These are phyloP conservation scores for Bursaphelenchus mucronatus DNA, from an alignment of 1,140 invertebrate genomes.

Conservation along the genomic window DNA sequence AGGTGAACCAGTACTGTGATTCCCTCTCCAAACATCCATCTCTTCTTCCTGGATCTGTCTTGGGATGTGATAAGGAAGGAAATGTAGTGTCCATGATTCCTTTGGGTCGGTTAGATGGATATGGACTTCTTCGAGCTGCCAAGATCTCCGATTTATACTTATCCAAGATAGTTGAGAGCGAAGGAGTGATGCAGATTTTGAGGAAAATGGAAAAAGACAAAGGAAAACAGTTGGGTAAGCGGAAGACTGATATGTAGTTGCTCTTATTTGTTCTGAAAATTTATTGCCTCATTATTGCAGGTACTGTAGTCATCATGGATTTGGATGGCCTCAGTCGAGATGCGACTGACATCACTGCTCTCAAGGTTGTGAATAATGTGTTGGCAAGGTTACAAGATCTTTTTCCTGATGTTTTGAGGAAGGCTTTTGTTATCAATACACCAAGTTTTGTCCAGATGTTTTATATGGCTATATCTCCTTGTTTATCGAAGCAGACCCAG, in stretches of 20 bases:
- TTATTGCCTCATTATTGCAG: conserved; percentile 1
- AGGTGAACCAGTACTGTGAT: conserved; percentile 39
- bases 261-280: too few relatives aligned
- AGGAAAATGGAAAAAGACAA: conserved; percentile 22
- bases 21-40: conserved; percentile 30
- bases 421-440: conserved; percentile 41
- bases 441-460: conserved; percentile 41
- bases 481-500: conserved; percentile 46
- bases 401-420: conserved; percentile 50
- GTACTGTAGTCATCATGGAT: conserved; percentile 51
- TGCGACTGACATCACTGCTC: conserved; percentile 34
- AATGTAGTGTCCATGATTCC: conserved; percentile 47
- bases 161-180: conserved; percentile 49
- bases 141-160: conserved; percentile 48
- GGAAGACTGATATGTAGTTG: too few relatives aligned
- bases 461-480: conserved; percentile 39
- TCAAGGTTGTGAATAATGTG: conserved; percentile 45
- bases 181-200: conserved; percentile 51
- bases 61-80: conserved; percentile 48
- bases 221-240: neutral
- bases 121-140: conserved; percentile 37
- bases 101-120: conserved; percentile 42
- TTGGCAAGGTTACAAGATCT: conserved; percentile 42
- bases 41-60: conserved; percentile 45
- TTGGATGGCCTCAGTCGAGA: conserved; percentile 45